These are phyloP conservation scores for Argentina silus DNA, from an alignment of 2,797 vertebrate genomes.

Conservation along the genomic window DNA sequence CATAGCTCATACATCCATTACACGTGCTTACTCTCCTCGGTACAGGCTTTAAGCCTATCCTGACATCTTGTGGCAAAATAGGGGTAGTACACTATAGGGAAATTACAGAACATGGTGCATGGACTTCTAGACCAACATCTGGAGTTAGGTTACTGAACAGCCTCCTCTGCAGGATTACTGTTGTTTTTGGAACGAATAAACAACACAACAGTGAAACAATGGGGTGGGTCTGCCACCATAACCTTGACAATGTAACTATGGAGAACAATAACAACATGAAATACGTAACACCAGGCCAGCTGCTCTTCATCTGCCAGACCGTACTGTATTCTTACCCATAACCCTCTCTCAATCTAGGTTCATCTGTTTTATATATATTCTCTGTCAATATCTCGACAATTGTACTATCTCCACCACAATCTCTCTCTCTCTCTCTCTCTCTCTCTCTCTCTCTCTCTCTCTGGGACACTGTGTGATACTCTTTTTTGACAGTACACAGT, in stretches of 20 bases:
- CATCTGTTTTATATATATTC: background rate
- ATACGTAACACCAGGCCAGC: background rate
- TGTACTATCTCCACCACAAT: background rate
- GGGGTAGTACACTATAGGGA: constrained; percentile 47
- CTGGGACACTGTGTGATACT: background rate
- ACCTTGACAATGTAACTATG: constrained; percentile 27
- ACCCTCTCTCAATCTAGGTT: background rate
- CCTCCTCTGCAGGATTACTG: constrained; percentile 24
- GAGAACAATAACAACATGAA: constrained; percentile 37
- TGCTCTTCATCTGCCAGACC: constrained; percentile 13
- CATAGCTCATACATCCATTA: background rate
- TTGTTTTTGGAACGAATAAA: constrained; percentile 29
- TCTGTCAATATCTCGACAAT: background rate
- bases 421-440: background rate
- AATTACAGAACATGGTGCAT: constrained; percentile 4
- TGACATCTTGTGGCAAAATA: constrained; percentile 73
- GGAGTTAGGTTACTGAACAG: constrained; percentile 2
- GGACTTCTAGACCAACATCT: constrained; percentile 26
- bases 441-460: background rate
- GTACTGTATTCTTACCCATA: background rate
- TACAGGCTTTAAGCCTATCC: constrained; percentile 19
- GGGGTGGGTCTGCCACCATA: constrained; percentile 31
- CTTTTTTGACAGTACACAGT: constrained; percentile 24
- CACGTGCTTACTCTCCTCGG: background rate
- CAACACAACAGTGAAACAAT: constrained; percentile 28